Percentiles rank a stretch among this genome's conserved stretches.
These are phyloP conservation scores for Liopterus haemorrhoidalis DNA, from an alignment of 2,888 invertebrate species.

Conservation along the genomic window DNA sequence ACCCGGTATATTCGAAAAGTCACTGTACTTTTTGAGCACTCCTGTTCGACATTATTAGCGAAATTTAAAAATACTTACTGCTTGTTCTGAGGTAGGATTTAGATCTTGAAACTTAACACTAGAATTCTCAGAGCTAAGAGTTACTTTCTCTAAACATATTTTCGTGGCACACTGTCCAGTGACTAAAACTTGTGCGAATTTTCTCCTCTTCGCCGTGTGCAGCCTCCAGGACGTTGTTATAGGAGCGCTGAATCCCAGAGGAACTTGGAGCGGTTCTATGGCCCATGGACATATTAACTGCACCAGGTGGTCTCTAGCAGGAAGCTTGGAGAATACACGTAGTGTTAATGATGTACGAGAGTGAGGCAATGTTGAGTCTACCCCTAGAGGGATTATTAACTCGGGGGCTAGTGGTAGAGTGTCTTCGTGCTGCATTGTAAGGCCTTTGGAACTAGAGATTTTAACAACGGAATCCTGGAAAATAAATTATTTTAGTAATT, in stretches of 20 bases:
- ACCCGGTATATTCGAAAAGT: too few species aligned
- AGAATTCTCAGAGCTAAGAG: conserved; percentile 54
- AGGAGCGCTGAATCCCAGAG: conserved; percentile 76
- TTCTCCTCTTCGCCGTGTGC: conserved; percentile 76
- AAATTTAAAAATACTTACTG: too few species aligned
- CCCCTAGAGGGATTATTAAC: conserved; percentile 45
- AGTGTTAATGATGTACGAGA: conserved; percentile 44
- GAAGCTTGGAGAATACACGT: conserved; percentile 66
- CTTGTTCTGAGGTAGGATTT: too few species aligned
- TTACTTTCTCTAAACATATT: conserved; percentile 2
- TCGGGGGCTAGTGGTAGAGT: conserved; percentile 46
- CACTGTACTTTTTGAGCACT: too few species aligned
- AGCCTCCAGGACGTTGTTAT: conserved; percentile 74
- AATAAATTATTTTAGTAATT: conserved; percentile 14
- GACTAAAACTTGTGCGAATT: conserved; percentile 75
- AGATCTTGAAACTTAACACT: conserved; percentile 59
- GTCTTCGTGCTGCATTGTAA: conserved; percentile 51
- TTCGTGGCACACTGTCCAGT: conserved; percentile 50
- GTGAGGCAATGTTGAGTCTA: conserved; percentile 39
- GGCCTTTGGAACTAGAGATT: conserved; percentile 62
- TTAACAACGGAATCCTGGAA: conserved; percentile 55
- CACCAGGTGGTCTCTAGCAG: conserved; percentile 61
- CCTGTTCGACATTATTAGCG: too few species aligned
- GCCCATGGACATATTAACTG: conserved; percentile 76
- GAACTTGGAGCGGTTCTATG: conserved; percentile 63